phyloP scores from a whole-genome alignment of 2,888 invertebrate species.

The Heliconius charithonia region DNA sequence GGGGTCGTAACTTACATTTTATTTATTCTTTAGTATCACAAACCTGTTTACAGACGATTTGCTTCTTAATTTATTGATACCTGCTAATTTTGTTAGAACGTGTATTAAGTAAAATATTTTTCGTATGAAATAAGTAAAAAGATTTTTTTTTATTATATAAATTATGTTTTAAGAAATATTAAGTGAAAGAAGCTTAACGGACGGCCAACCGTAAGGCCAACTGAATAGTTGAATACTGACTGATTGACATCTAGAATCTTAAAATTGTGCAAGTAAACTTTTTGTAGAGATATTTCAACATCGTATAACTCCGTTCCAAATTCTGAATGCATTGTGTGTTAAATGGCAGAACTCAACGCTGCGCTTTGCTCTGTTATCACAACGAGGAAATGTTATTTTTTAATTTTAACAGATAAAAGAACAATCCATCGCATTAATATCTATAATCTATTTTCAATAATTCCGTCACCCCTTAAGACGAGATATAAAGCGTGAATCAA shows the following conservation, averaged over 20 bases:
- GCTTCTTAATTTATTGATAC: constrained; percentile 13
- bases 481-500: constrained; percentile 3
- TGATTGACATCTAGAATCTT: too few species aligned
- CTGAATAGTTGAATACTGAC: too few species aligned
- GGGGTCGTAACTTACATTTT: constrained; percentile 55
- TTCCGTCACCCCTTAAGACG: neutral
- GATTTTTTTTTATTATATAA: too few species aligned
- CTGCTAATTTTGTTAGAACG: neutral
- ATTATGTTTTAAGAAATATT: too few species aligned
- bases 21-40: neutral
- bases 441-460: neutral
- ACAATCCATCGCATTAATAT: neutral
- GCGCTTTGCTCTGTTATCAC: neutral
- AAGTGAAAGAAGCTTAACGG: too few species aligned
- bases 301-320: neutral
- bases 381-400: neutral
- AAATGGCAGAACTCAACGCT: neutral
- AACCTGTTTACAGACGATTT: constrained; percentile 14
- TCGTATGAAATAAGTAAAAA: neutral
- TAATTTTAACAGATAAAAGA: neutral
- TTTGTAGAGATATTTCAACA: too few species aligned
- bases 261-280: too few species aligned
- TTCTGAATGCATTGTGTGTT: neutral
- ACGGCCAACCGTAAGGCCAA: too few species aligned
- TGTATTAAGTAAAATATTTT: neutral